phyloP scores from a whole-genome alignment of 2,888 invertebrate genomes.

The Coelinius sp. region DNA sequence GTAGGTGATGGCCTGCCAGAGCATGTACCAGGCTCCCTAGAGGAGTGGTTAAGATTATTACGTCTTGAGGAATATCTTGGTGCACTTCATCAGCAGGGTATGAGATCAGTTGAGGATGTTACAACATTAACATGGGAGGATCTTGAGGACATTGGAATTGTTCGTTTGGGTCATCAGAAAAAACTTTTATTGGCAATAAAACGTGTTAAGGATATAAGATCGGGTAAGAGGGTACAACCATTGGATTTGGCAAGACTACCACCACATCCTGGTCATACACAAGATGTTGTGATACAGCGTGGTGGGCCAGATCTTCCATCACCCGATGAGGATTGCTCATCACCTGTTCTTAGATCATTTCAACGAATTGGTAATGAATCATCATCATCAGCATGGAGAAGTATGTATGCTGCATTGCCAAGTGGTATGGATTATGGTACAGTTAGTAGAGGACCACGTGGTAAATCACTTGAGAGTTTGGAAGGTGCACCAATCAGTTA shows the following conservation, averaged over 20 bases:
- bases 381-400: conserved; percentile 61
- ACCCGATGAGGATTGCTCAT: conserved; percentile 69
- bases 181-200: conserved; percentile 97
- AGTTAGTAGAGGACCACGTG: conserved; percentile 77
- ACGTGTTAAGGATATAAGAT: conserved; percentile 92
- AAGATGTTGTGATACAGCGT: conserved; percentile 69
- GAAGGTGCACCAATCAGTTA: conserved; percentile 78
- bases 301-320: conserved; percentile 67
- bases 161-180: conserved; percentile 97
- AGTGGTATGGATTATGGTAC: conserved; percentile 59
- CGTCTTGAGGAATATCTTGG: conserved; percentile 94
- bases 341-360: conserved; percentile 67
- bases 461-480: conserved; percentile 87
- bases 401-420: conserved; percentile 68
- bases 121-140: conserved; percentile 98
- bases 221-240: conserved; percentile 80
- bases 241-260: conserved; percentile 73
- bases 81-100: conserved; percentile 92
- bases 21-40: conserved; percentile 92
- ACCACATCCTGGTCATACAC: conserved; percentile 70
- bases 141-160: conserved; percentile 96
- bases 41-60: conserved; percentile 94
- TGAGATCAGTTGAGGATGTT: conserved; percentile 93
- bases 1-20: conserved; percentile 96
- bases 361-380: conserved; percentile 55